These are phyloP conservation scores for Tanaodytes sp. DNA, from an alignment of 2,888 invertebrate genomes.

Conservation along the genomic window DNA sequence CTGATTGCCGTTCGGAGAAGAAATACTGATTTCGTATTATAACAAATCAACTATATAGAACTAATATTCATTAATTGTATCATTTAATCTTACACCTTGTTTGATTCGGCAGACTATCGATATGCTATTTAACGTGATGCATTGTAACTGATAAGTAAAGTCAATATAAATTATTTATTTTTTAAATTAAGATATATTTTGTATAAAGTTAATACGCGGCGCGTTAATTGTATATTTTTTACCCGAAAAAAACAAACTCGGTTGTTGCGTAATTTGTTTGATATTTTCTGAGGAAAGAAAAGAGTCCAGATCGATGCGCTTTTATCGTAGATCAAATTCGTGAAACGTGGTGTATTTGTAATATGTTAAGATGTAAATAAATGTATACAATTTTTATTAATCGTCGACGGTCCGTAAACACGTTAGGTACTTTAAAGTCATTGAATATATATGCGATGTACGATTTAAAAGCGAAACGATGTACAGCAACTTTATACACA, in stretches of 20 bases:
- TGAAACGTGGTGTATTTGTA: constrained; percentile 15
- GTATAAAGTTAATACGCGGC: constrained; percentile 18
- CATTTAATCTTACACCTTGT: no score
- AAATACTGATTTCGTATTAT: no score
- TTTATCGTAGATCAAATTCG: constrained; percentile 12
- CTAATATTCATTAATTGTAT: no score
- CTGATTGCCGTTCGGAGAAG: no score
- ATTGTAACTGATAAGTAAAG: constrained; percentile 19
- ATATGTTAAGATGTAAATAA: constrained; percentile 33
- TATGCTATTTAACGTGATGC: no score
- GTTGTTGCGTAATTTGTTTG: constrained; percentile 19
- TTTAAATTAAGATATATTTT: constrained; percentile 40
- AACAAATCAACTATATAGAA: no score
- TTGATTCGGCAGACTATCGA: no score
- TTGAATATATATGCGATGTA: no score
- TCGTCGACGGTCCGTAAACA: not conserved
- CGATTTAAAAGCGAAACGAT: no score
- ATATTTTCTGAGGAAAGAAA: constrained; percentile 29
- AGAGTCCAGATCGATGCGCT: constrained; percentile 7
- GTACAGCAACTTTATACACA: no score
- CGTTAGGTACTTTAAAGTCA: not conserved
- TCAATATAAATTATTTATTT: constrained; percentile 20
- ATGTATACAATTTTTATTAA: constrained; percentile 16
- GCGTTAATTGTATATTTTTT: constrained; percentile 30
- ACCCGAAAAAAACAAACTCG: constrained; percentile 5